Base-by-base conservation (phyloP, 1,140 invertebrate species). In the Carcinoscorpius rotundicauda region DNA sequence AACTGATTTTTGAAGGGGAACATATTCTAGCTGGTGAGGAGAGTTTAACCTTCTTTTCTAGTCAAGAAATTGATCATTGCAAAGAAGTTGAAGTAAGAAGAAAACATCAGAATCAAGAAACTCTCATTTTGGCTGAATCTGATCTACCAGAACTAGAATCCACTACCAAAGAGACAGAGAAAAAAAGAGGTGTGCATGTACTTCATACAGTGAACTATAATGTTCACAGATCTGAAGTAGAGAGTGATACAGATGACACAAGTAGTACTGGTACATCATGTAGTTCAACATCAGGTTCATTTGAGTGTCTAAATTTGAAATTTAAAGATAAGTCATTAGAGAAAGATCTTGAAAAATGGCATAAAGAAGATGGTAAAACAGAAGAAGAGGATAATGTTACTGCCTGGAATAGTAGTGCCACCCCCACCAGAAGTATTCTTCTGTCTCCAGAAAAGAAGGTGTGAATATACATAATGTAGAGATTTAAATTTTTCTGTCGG, bases 261-360 rank as follows among this genome's bases (percentile, higher is more conserved):
- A 66, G 65, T 56, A 88, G 75, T 87, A 87, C 73, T 83, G 87
- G 59, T 87, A 65, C 58, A 51, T 70, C 67, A 49, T 58, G 61
- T 55, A 61, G 49, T 64, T 69, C 65, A 4, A 66, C 70, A 10
- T 66, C 66, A 11, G 66, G 63, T n/a, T 64, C 62, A n/a, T 64
- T 71, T 62, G 59, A 69, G 51, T 67, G 68, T 11, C 60, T 64
- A 29, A 57, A 68, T 10, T 64, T 73, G n/a, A 75, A 78, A 57
- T 73, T 74, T 59, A 78, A 77, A 59, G 70, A 75, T 52, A 29
- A 29, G 2, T 29, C 29, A 29, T 29, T 2, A 29, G 29, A 29
- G 29, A 29, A 29, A 29, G 29, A 29, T 29, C 29, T 29, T 29
- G 29, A 29, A 29, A 29, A 29, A 29, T 29, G 29, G 29, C 29